Conservation (phyloP, 2,797 vertebrate genomes). For the Synaphobranchus kaupii region DNA sequence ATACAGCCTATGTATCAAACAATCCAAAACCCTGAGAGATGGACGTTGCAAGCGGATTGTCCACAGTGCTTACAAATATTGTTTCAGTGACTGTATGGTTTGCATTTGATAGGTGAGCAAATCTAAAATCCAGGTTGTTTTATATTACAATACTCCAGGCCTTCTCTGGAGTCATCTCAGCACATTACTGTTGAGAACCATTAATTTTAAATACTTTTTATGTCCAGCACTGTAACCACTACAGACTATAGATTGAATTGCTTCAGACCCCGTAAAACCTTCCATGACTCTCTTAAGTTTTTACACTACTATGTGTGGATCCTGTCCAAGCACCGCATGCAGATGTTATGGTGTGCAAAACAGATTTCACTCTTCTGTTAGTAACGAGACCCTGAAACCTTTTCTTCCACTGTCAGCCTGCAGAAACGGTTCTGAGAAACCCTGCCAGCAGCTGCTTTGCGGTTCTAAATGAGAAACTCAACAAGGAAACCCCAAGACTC, state of each 20-base stretch:
- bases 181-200: not conserved
- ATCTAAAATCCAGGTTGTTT: not conserved
- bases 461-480: constrained; percentile 64
- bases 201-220: not conserved
- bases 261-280: not conserved
- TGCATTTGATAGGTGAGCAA: not conserved
- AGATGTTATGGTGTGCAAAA: not conserved
- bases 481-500: constrained; percentile 33
- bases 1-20: not conserved
- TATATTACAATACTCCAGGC: not conserved
- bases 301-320: not conserved
- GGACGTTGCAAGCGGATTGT: not conserved
- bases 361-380: not conserved
- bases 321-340: not conserved
- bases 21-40: not conserved
- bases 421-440: not conserved
- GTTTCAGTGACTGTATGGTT: not conserved
- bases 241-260: not conserved
- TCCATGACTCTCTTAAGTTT: not conserved
- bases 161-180: not conserved
- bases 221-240: not conserved
- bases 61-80: not conserved
- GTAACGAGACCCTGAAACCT: not conserved
- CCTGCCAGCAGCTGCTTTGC: constrained; percentile 1
- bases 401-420: not conserved